These are phyloP conservation scores for Eugnorisma glareosa DNA, from an alignment of 2,888 invertebrate genomes.

Conservation along the genomic window DNA sequence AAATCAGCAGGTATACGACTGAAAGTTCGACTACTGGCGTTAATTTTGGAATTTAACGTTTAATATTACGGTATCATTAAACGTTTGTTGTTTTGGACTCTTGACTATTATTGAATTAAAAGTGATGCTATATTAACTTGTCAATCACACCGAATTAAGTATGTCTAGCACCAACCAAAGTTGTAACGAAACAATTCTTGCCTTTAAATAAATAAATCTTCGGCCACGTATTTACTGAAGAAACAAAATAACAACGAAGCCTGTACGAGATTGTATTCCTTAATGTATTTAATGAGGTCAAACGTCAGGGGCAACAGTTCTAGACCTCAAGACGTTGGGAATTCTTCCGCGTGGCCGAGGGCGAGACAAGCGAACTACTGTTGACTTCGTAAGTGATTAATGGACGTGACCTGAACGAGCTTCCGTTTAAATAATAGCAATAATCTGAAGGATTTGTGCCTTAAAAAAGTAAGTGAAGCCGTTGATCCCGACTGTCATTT, in stretches of 20 bases:
- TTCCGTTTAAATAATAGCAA: constrained; percentile 29
- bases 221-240: constrained; percentile 1
- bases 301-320: constrained; percentile 56
- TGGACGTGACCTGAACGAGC: constrained; percentile 45
- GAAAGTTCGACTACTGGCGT: too few relatives aligned
- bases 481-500: too few relatives aligned
- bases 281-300: constrained; percentile 62
- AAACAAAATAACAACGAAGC: constrained; percentile 16
- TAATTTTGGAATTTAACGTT: not conserved
- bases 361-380: constrained; percentile 38
- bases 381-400: constrained; percentile 53
- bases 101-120: not conserved
- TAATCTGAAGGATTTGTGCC: not conserved
- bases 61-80: not conserved
- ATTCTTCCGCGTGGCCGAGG: constrained; percentile 49
- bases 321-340: constrained; percentile 41
- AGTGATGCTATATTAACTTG: not conserved
- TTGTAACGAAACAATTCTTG: not conserved
- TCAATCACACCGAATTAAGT: not conserved
- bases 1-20: not conserved
- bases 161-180: not conserved
- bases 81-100: too few relatives aligned
- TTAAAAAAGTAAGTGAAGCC: not conserved
- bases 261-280: constrained; percentile 37
- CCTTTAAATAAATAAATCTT: not conserved